Evolutionary conservation across 2,113 vertebrate genomes (phyloP).

Genomic region (Oplegnathus fasciatus): DNA sequence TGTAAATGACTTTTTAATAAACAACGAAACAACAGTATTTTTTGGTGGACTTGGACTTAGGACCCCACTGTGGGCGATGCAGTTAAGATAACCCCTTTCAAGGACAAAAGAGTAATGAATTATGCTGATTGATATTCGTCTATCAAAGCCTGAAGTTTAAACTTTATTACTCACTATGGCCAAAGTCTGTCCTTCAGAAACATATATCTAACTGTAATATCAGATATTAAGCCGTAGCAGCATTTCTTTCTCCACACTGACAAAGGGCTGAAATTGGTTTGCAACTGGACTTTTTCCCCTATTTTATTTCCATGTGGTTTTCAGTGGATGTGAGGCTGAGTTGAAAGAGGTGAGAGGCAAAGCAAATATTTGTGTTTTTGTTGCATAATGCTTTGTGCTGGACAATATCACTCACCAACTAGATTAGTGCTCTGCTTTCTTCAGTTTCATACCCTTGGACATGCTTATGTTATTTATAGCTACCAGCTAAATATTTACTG

Average conservation of each 20-base stretch:
- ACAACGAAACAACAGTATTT: slow-evolving; percentile 9
- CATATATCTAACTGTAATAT: neutral
- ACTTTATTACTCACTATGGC: neutral
- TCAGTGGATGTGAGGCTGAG: neutral
- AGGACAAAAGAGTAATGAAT: neutral
- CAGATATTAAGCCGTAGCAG: neutral
- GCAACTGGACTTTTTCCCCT: neutral
- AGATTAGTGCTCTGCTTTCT: neutral
- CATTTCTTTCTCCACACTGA: neutral
- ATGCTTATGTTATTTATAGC: neutral
- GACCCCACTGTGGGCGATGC: neutral
- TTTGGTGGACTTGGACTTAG: slow-evolving; percentile 16
- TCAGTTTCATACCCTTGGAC: neutral
- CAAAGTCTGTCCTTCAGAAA: neutral
- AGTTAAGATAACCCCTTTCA: neutral
- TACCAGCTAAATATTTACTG: neutral
- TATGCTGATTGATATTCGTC: neutral
- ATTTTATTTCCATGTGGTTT: neutral
- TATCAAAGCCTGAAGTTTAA: neutral
- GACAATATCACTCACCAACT: neutral
- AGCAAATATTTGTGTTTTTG: slow-evolving; percentile 20
- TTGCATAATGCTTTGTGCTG: neutral
- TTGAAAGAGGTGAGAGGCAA: neutral
- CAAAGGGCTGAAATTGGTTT: neutral
- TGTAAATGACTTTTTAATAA: slow-evolving; percentile 27